phyloP scores from a whole-genome alignment of 2,113 vertebrate species.

The Chaetops frenatus region DNA sequence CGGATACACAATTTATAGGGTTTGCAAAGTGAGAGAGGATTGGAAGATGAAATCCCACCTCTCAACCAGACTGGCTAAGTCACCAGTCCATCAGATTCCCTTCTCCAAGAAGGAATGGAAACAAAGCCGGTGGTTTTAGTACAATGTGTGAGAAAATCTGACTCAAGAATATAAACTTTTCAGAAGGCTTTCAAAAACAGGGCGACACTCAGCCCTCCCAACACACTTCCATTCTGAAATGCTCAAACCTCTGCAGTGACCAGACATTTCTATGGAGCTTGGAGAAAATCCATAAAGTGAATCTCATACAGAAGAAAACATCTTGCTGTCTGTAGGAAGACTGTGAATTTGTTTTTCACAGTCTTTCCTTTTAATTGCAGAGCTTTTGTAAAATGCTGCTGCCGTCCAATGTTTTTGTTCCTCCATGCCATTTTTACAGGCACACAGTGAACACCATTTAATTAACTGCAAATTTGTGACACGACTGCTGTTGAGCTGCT shows the following conservation, averaged over 20 bases:
- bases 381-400: neutral
- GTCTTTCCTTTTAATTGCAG: conserved; percentile 22
- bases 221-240: neutral
- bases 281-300: neutral
- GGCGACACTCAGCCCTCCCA: no score
- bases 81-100: no score
- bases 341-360: neutral
- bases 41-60: no score
- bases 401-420: neutral
- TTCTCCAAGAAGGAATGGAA: no score
- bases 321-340: neutral
- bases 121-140: no score
- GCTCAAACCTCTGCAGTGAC: neutral
- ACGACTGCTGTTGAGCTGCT: conserved; percentile 25
- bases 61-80: no score
- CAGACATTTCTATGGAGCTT: neutral
- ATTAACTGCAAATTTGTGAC: conserved; percentile 64
- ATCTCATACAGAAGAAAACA: neutral
- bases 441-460: conserved; percentile 55
- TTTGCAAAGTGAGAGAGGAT: no score
- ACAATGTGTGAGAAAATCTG: no score
- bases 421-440: conserved; percentile 41
- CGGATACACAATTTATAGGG: no score
- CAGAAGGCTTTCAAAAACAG: no score
- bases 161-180: no score